These are phyloP conservation scores for Carassius gibelio DNA, from an alignment of 2,113 vertebrate species.

Conservation along the genomic window DNA sequence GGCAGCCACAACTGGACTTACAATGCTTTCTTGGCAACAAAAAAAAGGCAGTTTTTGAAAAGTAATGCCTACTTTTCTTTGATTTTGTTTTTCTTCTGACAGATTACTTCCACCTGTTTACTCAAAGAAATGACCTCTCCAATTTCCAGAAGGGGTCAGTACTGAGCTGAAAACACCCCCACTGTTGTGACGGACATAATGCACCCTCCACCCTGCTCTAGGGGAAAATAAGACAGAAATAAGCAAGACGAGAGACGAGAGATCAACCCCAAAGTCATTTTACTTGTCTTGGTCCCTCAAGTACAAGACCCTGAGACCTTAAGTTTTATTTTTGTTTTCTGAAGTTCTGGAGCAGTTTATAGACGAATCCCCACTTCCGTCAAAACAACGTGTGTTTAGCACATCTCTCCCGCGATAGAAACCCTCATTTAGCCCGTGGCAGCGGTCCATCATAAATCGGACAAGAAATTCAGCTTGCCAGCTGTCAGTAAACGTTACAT, in stretches of 20 bases:
- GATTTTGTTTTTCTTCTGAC: slow-evolving; percentile 11
- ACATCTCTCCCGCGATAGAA: background rate
- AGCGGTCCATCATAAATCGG: slow-evolving; percentile 36
- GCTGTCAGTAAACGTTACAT: slow-evolving; percentile 44
- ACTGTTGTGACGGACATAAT: background rate
- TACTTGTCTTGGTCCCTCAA: background rate
- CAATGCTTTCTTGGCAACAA: slow-evolving; percentile 14
- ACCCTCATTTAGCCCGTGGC: slow-evolving; percentile 32
- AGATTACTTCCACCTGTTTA: slow-evolving; percentile 5
- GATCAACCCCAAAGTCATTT: background rate
- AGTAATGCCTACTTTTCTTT: slow-evolving; percentile 18
- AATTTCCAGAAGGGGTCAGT: slow-evolving; percentile 6
- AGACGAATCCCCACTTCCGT: slow-evolving; percentile 2
- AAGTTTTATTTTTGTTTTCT: slow-evolving; percentile 2
- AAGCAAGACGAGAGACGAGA: slow-evolving; percentile 18
- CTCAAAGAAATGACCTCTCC: background rate
- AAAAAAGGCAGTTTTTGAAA: background rate
- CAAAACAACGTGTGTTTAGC: slow-evolving; percentile 21
- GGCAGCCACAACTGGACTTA: slow-evolving; percentile 33
- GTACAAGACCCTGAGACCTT: background rate
- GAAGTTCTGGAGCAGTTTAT: slow-evolving; percentile 23
- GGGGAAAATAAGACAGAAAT: slow-evolving; percentile 21
- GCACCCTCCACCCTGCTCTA: slow-evolving; percentile 2
- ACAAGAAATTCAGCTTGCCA: slow-evolving; percentile 43
- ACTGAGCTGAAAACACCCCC: background rate